Evolutionary conservation across 1,140 invertebrate species (phyloP), one percentile per base, ranked within the genome.

Genomic region (Procambarus clarkii): DNA sequence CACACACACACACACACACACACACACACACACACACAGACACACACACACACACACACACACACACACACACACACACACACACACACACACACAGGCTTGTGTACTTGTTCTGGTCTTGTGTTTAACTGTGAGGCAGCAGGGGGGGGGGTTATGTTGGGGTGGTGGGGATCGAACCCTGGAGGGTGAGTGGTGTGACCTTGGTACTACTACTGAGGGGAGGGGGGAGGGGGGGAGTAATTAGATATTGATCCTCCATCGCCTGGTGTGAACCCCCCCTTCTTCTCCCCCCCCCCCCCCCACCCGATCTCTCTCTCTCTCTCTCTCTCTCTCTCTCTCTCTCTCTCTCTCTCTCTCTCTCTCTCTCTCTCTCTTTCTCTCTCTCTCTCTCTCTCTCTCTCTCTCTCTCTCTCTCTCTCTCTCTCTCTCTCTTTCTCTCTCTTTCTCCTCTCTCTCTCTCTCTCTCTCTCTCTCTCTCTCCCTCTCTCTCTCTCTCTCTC

Each of bases 351-450:
- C 15, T 78, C 71, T 44, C 71, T 34, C 34, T 24, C 4, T 3
- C 54, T 45, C 18, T 45, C 18, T 7, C n/a, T 18, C 21, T 44
- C 7, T 18, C 18, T 8, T 21, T 9, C 48, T 46, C 21, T n/a
- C 50, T 44, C 45, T 81, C 79, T 81, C 79, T 81, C 79, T 81
- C 78, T 80, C 78, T 80, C 78, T 80, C 78, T 7, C 78, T 80
- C 78, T 80, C 78, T 80, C 78, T 80, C 78, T 46, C 78, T 83
- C 58, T 64, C 48, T 44, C 34, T 71, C 60, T 71, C 7, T 54
- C 48, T 82, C 80, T 60, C 44, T 7, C 60, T 60, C 48, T 24
- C 48, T 44, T 24, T 60, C 48, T 60, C 24, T 54, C 80, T 24
- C 46, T 8, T 50, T 50, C 77, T 8, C 77, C 77, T 21, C 5